Evolutionary conservation across 2,113 vertebrate genomes (phyloP).

Genomic region (Marcusenius ussheri): DNA sequence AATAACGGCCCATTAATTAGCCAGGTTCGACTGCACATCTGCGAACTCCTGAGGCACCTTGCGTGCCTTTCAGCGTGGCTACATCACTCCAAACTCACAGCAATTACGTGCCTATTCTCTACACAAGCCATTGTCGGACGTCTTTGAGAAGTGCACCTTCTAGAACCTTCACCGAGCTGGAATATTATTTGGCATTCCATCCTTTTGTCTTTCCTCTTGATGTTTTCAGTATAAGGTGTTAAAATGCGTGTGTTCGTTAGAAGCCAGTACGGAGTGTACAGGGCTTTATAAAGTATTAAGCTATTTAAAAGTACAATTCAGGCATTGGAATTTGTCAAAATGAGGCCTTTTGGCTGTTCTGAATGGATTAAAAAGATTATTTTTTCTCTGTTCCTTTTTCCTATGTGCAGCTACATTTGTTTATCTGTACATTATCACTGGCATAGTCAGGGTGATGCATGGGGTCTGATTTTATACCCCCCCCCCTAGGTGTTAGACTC

Average conservation of each 20-base stretch:
- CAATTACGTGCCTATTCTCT: background rate
- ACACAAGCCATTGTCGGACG: background rate
- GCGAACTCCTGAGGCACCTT: background rate
- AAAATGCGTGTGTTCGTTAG: background rate
- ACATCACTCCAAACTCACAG: background rate
- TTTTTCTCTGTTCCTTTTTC: background rate
- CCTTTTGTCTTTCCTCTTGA: background rate
- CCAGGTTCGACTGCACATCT: background rate
- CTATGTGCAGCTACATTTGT: background rate
- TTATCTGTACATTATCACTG: background rate
- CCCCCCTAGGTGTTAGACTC: background rate
- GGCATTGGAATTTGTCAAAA: background rate
- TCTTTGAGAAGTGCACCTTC: background rate
- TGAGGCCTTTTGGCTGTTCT: background rate
- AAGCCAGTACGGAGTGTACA: background rate
- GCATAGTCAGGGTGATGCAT: background rate
- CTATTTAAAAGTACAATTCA: background rate
- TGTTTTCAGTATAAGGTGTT: background rate
- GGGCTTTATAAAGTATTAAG: background rate
- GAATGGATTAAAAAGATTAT: background rate
- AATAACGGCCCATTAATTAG: background rate
- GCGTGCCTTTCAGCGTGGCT: background rate
- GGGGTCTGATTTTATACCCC: background rate
- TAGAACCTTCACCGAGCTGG: background rate
- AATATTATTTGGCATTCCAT: background rate